phyloP scores from a whole-genome alignment of 2,888 invertebrate species.

The Callimorpha dominula region DNA sequence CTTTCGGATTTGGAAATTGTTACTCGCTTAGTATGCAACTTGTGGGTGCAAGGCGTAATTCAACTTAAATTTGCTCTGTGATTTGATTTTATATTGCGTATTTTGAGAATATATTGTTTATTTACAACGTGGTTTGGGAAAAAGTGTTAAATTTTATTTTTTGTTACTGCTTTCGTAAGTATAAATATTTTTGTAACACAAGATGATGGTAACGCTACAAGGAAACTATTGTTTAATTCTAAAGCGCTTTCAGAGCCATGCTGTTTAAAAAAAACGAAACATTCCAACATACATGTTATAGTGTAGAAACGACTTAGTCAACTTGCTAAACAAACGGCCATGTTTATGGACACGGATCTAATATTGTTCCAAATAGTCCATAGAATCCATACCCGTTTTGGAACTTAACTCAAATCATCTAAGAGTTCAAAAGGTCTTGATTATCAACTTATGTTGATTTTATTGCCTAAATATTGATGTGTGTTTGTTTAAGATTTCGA shows the following conservation, averaged over 20 bases:
- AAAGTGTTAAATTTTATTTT: conserved; percentile 25
- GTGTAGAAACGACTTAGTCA: not conserved
- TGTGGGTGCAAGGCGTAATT: conserved; percentile 36
- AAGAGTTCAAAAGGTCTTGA: conserved; percentile 30
- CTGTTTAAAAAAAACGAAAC: not conserved
- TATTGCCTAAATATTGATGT: not conserved
- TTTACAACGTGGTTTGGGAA: conserved; percentile 30
- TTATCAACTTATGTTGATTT: conserved; percentile 3
- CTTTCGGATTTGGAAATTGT: conserved; percentile 47
- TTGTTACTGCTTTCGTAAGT: not conserved
- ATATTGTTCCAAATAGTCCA: conserved; percentile 58
- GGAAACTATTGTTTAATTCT: not conserved
- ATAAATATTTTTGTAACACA: not conserved
- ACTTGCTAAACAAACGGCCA: conserved; percentile 19
- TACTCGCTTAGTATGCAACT: conserved; percentile 56
- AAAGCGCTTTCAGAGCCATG: not conserved
- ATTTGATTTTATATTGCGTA: conserved; percentile 43
- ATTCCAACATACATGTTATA: too few relatives aligned
- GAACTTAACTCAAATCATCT: conserved; percentile 32
- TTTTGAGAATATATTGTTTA: conserved; percentile 36
- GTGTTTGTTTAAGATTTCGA: not conserved
- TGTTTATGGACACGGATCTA: conserved; percentile 46
- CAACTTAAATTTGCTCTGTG: conserved; percentile 45
- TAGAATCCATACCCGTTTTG: conserved; percentile 41
- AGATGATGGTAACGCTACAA: not conserved